Base-by-base conservation (phyloP, 2,888 invertebrate species). In the Mactromeris polynyma region DNA sequence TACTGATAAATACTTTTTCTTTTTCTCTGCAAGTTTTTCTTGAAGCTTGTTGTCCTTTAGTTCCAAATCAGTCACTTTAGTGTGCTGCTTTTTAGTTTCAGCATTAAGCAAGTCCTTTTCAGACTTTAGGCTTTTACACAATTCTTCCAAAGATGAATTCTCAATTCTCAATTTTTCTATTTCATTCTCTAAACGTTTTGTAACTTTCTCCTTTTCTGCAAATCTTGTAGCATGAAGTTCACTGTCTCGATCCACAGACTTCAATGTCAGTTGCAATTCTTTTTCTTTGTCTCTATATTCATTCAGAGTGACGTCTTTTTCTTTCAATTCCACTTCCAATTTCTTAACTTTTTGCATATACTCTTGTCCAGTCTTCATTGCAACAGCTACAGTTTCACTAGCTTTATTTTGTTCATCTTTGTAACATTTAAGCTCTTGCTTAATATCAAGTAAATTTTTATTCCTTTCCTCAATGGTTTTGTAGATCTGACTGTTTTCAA, bases 121-220 rank as follows among this genome's bases (percentile, higher is more conserved):
- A 58, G 51, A 36, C 36, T 83, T 69, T 38, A 83, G 64, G 40
- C 83, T 26, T 36, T 86, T 54, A 58, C 83, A 79, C 31, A 87
- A 83, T 84, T 83, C 81, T 51, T 79, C 82, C 38, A 88, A 46
- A 33, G 79, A 51, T 21, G 81, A 42, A 58, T 78, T 83, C 33
- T 46, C 36, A 31, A 84, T 81, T n/a, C 73, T 83, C 0, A 83
- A 46, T 51, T 46, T 87, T 26, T 64, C 54, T 0, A 87, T 19
- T 33, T 93, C 87, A 64, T 79, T 85, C 69, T 87, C 87, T 26
- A 92, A 26, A 36, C 78, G 85, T 42, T 81, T 84, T 19, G 81
- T 79, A 17, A 69, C 40, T 79, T 89, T 87, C 87, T 38, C 84
- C 84, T 83, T 84, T 51, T 78, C 84, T 21, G 7, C 21, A 21